Evolutionary conservation across 2,113 vertebrate genomes (phyloP).

Genomic region (Anas platyrhynchos): DNA sequence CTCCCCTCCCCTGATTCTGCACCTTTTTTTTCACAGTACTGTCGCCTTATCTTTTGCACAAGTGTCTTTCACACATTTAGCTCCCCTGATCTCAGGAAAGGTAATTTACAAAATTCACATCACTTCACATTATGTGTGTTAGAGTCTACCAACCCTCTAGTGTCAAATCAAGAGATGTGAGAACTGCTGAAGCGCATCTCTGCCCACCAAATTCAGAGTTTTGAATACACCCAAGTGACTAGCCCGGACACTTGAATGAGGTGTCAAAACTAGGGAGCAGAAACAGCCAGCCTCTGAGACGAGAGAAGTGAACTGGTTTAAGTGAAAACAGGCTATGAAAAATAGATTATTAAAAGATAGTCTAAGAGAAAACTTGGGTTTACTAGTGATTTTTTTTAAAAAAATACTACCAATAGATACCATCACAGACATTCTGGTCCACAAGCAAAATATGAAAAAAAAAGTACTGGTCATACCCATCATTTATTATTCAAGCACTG

Average conservation of each 20-base stretch:
- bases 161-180: not conserved
- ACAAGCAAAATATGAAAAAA: not conserved
- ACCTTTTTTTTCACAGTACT: not conserved
- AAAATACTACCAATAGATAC: not conserved
- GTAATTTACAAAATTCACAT: not conserved
- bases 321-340: not conserved
- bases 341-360: not conserved
- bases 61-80: not conserved
- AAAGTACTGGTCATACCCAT: not conserved
- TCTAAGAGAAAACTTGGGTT: not conserved
- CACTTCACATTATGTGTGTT: not conserved
- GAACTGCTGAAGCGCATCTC: not conserved
- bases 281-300: not conserved
- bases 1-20: not conserved
- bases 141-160: not conserved
- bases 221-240: not conserved
- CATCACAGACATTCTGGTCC: not conserved
- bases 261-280: not conserved
- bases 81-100: not conserved
- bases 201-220: not conserved
- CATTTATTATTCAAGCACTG: not conserved
- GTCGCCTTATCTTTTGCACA: not conserved
- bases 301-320: not conserved
- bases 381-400: not conserved
- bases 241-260: not conserved